phyloP scores from a whole-genome alignment of 2,797 vertebrate genomes.

The Cetoscarus ocellatus region DNA sequence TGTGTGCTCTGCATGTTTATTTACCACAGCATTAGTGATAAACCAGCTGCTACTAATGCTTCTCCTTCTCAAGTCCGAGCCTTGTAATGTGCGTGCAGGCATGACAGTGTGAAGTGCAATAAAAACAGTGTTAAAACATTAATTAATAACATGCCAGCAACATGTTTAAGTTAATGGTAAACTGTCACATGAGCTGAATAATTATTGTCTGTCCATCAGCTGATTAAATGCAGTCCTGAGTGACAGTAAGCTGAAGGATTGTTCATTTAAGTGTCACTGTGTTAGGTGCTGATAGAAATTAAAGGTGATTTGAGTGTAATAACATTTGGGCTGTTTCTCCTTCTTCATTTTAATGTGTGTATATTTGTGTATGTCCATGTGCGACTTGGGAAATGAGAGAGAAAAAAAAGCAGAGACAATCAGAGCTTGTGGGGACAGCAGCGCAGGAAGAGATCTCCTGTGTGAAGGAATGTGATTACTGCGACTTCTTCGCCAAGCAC shows the following conservation, averaged over 20 bases:
- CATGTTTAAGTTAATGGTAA: slow-evolving; percentile 18
- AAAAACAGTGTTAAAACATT: slow-evolving; percentile 2
- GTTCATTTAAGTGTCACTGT: slow-evolving; percentile 8
- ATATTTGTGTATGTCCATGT: slow-evolving; percentile 15
- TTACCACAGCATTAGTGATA: slow-evolving; percentile 22
- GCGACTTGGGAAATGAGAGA: slow-evolving; percentile 44
- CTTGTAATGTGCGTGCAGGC: not conserved
- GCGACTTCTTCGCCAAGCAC: slow-evolving; percentile 34
- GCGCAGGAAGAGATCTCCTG: slow-evolving; percentile 35
- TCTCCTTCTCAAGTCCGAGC: not conserved
- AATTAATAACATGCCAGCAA: slow-evolving; percentile 1
- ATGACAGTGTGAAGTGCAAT: slow-evolving; percentile 16
- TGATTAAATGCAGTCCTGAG: not conserved
- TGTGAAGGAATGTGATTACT: slow-evolving; percentile 57
- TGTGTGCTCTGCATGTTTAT: slow-evolving; percentile 13
- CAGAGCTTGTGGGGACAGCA: slow-evolving; percentile 5
- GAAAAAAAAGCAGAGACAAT: slow-evolving; percentile 17
- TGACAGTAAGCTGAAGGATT: slow-evolving; percentile 6
- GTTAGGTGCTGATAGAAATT: slow-evolving; percentile 13
- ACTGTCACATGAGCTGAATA: slow-evolving; percentile 1
- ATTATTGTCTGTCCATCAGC: slow-evolving; percentile 11
- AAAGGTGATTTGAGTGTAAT: slow-evolving; percentile 9
- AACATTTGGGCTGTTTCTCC: no score
- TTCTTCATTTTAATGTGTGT: slow-evolving; percentile 24
- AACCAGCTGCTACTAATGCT: slow-evolving; percentile 26